Conservation (phyloP, 2,888 invertebrate species). For the Acanthosepion pharaonis region DNA sequence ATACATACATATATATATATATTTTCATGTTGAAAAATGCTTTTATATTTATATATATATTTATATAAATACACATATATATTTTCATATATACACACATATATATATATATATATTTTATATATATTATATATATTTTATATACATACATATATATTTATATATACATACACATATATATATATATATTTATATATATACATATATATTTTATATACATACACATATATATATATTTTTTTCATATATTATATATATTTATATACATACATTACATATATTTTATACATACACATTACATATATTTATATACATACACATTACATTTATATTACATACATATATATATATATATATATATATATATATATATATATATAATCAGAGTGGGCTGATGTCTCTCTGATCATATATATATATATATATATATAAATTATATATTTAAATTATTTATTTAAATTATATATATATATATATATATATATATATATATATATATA, state of each 20-base stretch:
- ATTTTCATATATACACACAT: neutral
- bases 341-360: neutral
- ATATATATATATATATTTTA: neutral
- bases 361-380: neutral
- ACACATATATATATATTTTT: neutral
- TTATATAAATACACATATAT: neutral
- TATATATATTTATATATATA: neutral
- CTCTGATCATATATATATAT: neutral
- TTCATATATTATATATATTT: no score
- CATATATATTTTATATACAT: neutral
- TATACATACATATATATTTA: no score
- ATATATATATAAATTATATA: neutral
- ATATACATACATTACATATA: no score
- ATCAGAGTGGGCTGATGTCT: no score
- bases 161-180: neutral
- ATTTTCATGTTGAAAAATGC: neutral
- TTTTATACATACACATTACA: no score
- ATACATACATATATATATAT: neutral
- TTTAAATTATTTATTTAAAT: no score
- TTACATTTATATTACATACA: no score
- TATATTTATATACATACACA: no score
- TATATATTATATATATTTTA: neutral
- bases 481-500: no score
- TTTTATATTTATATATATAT: neutral
- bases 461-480: neutral